phyloP scores from a whole-genome alignment of 2,888 invertebrate species.

The Willowsia nigromaculata region DNA sequence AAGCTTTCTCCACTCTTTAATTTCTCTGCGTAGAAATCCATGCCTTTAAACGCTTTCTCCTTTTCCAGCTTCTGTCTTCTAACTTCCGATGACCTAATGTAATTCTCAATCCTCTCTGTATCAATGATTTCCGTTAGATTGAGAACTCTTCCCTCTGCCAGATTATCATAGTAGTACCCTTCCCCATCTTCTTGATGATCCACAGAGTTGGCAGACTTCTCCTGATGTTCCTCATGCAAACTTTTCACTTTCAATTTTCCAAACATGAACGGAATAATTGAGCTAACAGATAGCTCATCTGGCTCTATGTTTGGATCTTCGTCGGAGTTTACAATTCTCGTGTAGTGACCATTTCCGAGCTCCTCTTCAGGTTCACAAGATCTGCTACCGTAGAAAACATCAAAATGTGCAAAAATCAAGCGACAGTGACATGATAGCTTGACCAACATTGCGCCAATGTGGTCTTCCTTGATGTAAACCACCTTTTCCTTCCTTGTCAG shows the following conservation, averaged over 20 bases:
- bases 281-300: conserved; percentile 18
- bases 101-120: conserved; percentile 53
- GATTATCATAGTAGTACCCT: conserved; percentile 49
- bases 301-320: conserved; percentile 26
- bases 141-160: conserved; percentile 33
- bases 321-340: conserved; percentile 3
- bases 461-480: conserved; percentile 11
- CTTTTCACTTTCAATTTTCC: conserved; percentile 37
- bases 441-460: conserved; percentile 56
- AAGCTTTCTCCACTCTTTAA: conserved; percentile 33
- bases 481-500: conserved; percentile 16
- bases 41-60: conserved; percentile 7
- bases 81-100: conserved; percentile 40
- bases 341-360: not conserved
- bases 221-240: not conserved
- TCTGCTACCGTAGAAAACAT: conserved; percentile 47
- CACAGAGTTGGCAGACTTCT: conserved; percentile 40
- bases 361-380: not conserved
- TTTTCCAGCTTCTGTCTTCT: conserved; percentile 23
- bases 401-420: conserved; percentile 22
- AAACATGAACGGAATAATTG: conserved; percentile 66
- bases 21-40: conserved; percentile 56
- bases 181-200: not conserved
- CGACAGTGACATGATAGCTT: conserved; percentile 56
- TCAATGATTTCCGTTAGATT: conserved; percentile 68